Evolutionary conservation across 2,797 vertebrate genomes (phyloP).

Genomic region (Pyrocephalus nanus): DNA sequence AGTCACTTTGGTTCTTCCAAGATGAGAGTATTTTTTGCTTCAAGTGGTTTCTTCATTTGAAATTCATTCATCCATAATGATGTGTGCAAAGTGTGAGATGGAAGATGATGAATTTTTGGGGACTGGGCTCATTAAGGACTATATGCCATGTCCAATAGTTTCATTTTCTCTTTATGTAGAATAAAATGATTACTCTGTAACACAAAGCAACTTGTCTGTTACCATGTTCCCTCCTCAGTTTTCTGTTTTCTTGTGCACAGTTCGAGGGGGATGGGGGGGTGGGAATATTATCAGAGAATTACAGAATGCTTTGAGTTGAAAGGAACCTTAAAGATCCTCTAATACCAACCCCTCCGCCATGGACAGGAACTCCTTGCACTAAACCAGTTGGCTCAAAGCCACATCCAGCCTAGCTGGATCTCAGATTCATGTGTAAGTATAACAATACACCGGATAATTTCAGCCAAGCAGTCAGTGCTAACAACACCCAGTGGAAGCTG

Average conservation of each 20-base stretch:
- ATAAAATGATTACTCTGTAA: not conserved
- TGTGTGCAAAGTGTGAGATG: not conserved
- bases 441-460: not conserved
- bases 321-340: not conserved
- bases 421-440: not conserved
- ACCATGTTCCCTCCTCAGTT: not conserved
- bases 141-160: not conserved
- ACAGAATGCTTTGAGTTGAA: not conserved
- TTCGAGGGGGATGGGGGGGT: not conserved
- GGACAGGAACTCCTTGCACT: too few relatives aligned
- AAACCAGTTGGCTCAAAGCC: not conserved
- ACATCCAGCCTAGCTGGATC: not conserved
- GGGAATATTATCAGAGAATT: not conserved
- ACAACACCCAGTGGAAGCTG: not conserved
- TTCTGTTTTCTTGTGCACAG: not conserved
- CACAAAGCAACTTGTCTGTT: not conserved
- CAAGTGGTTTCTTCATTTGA: not conserved
- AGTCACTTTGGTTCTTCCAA: not conserved
- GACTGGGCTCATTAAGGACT: not conserved
- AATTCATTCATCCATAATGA: not conserved
- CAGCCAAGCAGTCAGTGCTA: not conserved
- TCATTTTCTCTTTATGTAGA: not conserved
- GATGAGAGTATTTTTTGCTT: not conserved
- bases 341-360: not conserved
- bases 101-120: not conserved